These are phyloP conservation scores for Neopelma chrysocephalum DNA, from an alignment of 2,797 vertebrate species.

Conservation along the genomic window DNA sequence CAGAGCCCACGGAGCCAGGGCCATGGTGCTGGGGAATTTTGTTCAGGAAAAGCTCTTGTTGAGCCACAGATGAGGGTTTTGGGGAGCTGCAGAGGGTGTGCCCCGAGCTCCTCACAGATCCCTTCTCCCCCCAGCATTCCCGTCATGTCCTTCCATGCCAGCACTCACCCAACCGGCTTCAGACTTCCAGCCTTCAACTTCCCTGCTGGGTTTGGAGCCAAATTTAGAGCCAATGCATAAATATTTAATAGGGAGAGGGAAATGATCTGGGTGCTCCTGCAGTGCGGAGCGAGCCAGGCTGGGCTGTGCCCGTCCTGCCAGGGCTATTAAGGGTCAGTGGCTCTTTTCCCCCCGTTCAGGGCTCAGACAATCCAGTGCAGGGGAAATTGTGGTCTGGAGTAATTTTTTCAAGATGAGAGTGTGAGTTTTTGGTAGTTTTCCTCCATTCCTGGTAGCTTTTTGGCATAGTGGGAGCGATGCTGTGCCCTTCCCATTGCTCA, in stretches of 20 bases:
- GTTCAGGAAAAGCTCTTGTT: background rate
- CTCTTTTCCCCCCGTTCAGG: background rate
- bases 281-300: background rate
- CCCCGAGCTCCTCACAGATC: fast-evolving
- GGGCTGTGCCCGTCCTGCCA: background rate
- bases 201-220: background rate
- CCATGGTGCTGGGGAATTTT: background rate
- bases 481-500: background rate
- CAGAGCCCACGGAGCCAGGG: fast-evolving
- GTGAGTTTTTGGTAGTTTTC: background rate
- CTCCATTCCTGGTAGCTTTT: background rate
- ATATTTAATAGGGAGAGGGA: background rate
- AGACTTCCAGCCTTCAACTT: background rate
- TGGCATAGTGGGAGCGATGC: fast-evolving
- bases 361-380: fast-evolving
- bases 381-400: background rate
- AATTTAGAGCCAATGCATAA: background rate
- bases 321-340: background rate
- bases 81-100: background rate
- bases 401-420: background rate
- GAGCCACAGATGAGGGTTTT: fast-evolving
- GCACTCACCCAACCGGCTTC: fast-evolving
- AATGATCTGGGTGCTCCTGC: fast-evolving
- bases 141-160: background rate
- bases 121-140: background rate